Conservation (phyloP, 2,113 vertebrate species). For the Sus scrofa region DNA sequence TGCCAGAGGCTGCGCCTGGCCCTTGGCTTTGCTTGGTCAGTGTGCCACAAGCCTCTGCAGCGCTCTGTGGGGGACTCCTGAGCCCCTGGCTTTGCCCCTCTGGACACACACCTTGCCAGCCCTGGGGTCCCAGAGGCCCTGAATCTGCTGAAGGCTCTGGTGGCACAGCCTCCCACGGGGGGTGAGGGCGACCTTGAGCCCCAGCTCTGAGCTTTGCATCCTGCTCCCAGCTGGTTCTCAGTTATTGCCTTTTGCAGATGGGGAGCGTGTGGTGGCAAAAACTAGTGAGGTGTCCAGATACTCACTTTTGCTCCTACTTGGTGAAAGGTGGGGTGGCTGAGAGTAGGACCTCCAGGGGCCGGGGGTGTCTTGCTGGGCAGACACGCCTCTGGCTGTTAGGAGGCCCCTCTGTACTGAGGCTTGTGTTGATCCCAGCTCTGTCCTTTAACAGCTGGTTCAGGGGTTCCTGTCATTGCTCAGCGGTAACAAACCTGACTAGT, state of each 20-base stretch:
- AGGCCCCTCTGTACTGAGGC: neutral
- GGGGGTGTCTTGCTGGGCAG: neutral
- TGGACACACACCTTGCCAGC: neutral
- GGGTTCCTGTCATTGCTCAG: too few relatives aligned
- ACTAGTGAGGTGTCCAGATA: neutral
- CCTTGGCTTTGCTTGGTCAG: neutral
- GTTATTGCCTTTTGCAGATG: neutral
- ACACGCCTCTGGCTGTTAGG: rapidly evolving
- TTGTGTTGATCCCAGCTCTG: neutral
- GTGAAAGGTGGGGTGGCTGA: neutral
- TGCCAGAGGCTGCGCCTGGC: neutral
- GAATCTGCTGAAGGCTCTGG: neutral
- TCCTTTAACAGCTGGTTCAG: neutral
- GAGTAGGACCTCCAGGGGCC: neutral
- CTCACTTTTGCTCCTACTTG: neutral
- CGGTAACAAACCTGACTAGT: too few relatives aligned
- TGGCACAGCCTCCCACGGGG: neutral
- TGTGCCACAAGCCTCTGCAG: neutral
- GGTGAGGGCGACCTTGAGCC: neutral
- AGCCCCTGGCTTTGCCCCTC: neutral
- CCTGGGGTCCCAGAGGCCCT: neutral
- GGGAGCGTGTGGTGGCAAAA: neutral
- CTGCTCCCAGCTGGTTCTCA: neutral
- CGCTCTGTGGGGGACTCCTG: neutral
- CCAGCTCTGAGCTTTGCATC: neutral